phyloP scores from a whole-genome alignment of 2,888 invertebrate species.

The Colletes collaris region DNA sequence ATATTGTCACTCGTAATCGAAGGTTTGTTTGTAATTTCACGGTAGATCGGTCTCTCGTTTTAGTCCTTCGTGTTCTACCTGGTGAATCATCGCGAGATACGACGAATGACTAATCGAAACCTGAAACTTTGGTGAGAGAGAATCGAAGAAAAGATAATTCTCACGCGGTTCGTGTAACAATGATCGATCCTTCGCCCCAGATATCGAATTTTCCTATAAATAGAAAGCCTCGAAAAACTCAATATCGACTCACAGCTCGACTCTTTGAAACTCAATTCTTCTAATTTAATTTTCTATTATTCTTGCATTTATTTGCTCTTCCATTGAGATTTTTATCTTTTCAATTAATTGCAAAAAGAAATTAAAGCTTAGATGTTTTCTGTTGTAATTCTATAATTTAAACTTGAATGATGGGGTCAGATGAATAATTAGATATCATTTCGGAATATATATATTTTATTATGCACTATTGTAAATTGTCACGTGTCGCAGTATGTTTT shows the following conservation, averaged over 20 bases:
- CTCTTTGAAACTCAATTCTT: background rate
- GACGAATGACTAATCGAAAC: background rate
- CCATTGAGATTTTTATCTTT: too few species aligned
- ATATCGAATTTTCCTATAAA: constrained; percentile 44
- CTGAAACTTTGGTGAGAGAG: background rate
- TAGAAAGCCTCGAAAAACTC: constrained; percentile 30
- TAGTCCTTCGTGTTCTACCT: background rate
- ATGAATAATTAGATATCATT: too few species aligned
- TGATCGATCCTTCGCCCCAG: constrained; percentile 19
- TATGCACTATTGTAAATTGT: too few species aligned
- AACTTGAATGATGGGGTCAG: too few species aligned
- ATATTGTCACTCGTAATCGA: background rate
- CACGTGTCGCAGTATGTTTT: too few species aligned
- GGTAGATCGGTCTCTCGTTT: background rate
- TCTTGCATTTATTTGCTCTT: too few species aligned
- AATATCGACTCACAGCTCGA: background rate
- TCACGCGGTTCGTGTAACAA: background rate
- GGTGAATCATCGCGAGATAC: background rate
- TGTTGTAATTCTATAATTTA: too few species aligned
- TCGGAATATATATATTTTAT: too few species aligned
- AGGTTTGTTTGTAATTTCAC: background rate
- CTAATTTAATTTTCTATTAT: background rate
- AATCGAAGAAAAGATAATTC: background rate
- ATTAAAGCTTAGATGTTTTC: too few species aligned
- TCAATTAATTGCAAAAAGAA: too few species aligned